phyloP scores from a whole-genome alignment of 2,888 invertebrate genomes.

The Iselma pallidipennis region DNA sequence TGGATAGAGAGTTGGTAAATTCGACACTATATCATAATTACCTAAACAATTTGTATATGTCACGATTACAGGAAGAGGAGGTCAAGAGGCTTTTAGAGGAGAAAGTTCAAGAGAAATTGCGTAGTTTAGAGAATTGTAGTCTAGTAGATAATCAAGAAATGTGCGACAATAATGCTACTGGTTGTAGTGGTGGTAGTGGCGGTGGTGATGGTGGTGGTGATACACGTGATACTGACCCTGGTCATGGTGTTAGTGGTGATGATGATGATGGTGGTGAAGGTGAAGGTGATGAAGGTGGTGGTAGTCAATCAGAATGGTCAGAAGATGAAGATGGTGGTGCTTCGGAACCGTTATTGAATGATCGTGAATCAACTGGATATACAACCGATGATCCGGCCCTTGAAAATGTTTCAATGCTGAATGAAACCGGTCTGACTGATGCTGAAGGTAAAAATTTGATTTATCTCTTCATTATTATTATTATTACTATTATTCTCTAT shows the following conservation, averaged over 20 bases:
- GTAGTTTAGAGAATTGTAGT: constrained; percentile 43
- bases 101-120: constrained; percentile 54
- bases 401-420: constrained; percentile 82
- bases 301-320: constrained; percentile 85
- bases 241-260: background rate
- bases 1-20: constrained; percentile 53
- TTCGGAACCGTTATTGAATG: constrained; percentile 61
- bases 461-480: background rate
- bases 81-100: constrained; percentile 58
- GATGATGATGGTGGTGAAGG: background rate
- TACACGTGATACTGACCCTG: background rate
- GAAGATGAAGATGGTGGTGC: constrained; percentile 69
- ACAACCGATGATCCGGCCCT: constrained; percentile 87
- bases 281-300: constrained; percentile 50
- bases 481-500: background rate
- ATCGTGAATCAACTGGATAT: constrained; percentile 74
- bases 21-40: constrained; percentile 22
- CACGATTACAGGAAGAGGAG: constrained; percentile 55
- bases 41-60: constrained; percentile 24
- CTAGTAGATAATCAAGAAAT: constrained; percentile 35
- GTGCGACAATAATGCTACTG: constrained; percentile 39
- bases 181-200: background rate
- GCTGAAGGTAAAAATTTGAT: constrained; percentile 69
- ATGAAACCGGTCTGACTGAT: constrained; percentile 84
- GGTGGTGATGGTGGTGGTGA: background rate